Conservation (phyloP, 2,888 invertebrate genomes). For the Chirona hameri region DNA sequence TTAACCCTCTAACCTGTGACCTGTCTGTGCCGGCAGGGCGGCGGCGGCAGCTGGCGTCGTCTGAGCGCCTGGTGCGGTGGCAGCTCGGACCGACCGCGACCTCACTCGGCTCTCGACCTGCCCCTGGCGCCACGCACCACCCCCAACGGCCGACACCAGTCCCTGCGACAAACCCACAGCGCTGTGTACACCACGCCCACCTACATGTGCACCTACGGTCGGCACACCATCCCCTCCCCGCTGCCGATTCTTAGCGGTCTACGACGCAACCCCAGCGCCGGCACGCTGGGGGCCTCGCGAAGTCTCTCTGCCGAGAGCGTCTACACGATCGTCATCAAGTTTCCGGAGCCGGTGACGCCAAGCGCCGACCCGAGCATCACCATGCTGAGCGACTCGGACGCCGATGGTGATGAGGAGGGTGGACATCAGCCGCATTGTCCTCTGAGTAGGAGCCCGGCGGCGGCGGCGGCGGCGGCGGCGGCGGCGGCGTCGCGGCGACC, state of each 20-base stretch:
- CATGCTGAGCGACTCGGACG: slow-evolving; percentile 44
- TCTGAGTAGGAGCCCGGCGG: slow-evolving; percentile 53
- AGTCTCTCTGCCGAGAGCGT: slow-evolving; percentile 53
- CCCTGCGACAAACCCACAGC: not conserved
- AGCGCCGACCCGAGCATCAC: slow-evolving; percentile 42
- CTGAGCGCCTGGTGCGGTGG: slow-evolving; percentile 50
- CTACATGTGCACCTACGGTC: slow-evolving; percentile 27
- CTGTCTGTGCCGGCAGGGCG: slow-evolving; percentile 44
- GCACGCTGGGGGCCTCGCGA: slow-evolving; percentile 33
- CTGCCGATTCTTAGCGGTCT: slow-evolving; percentile 11
- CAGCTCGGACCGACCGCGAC: slow-evolving; percentile 30
- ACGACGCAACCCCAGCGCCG: not conserved
- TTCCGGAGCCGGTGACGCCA: slow-evolving; percentile 59
- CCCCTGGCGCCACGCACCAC: slow-evolving; percentile 35
- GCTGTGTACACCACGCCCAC: slow-evolving; percentile 30
- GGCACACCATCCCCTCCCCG: slow-evolving; percentile 27
- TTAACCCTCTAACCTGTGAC: not conserved
- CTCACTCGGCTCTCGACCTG: slow-evolving; percentile 35
- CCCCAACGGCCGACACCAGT: slow-evolving; percentile 25
- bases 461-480: slow-evolving; percentile 50
- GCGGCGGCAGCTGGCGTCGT: slow-evolving; percentile 25
- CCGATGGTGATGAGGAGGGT: slow-evolving; percentile 33
- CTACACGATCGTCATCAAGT: slow-evolving; percentile 86
- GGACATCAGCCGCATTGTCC: slow-evolving; percentile 25
- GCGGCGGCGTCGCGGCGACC: slow-evolving; percentile 62